phyloP scores from a whole-genome alignment of 1,140 invertebrate species.

The Drosophila burlai region DNA sequence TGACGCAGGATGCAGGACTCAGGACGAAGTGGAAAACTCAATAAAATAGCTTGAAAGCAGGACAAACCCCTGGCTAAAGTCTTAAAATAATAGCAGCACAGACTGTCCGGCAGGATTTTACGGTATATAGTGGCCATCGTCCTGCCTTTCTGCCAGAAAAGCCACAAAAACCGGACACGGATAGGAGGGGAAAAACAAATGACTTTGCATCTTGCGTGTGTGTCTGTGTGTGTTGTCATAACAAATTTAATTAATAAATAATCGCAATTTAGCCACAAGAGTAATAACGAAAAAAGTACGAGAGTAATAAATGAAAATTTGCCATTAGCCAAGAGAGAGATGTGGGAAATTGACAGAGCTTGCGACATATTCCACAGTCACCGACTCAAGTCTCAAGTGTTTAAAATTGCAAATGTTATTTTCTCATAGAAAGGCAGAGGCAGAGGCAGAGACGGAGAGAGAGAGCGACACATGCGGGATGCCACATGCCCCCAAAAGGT shows the following conservation, averaged over 20 bases:
- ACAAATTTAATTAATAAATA: slow-evolving; percentile 84
- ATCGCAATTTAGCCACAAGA: slow-evolving; percentile 77
- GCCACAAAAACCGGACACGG: slow-evolving; percentile 16
- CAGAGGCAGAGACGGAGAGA: neutral
- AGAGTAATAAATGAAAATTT: slow-evolving; percentile 63
- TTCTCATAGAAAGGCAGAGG: slow-evolving; percentile 57
- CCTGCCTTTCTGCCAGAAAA: slow-evolving; percentile 4
- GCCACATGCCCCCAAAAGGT: slow-evolving; percentile 58
- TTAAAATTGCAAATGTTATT: slow-evolving; percentile 83
- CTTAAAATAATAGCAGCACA: slow-evolving; percentile 58
- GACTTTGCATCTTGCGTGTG: too few relatives aligned
- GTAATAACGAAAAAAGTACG: slow-evolving; percentile 60
- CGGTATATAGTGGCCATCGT: slow-evolving; percentile 2
- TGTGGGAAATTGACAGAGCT: slow-evolving; percentile 44
- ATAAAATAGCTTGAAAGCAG: slow-evolving; percentile 57
- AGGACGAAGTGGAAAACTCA: slow-evolving; percentile 37
- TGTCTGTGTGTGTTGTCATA: too few relatives aligned
- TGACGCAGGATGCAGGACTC: neutral
- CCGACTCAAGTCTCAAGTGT: slow-evolving; percentile 72
- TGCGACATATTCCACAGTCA: slow-evolving; percentile 6
- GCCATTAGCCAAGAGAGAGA: slow-evolving; percentile 57
- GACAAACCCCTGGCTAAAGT: slow-evolving; percentile 40
- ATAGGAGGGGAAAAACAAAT: slow-evolving; percentile 19
- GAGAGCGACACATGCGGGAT: slow-evolving; percentile 25
- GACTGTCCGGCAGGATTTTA: slow-evolving; percentile 24